Percentiles rank a stretch among this genome's conserved stretches.
These are phyloP conservation scores for Sinocyclocheilus grahami DNA, from an alignment of 2,113 vertebrate species.

Conservation along the genomic window DNA sequence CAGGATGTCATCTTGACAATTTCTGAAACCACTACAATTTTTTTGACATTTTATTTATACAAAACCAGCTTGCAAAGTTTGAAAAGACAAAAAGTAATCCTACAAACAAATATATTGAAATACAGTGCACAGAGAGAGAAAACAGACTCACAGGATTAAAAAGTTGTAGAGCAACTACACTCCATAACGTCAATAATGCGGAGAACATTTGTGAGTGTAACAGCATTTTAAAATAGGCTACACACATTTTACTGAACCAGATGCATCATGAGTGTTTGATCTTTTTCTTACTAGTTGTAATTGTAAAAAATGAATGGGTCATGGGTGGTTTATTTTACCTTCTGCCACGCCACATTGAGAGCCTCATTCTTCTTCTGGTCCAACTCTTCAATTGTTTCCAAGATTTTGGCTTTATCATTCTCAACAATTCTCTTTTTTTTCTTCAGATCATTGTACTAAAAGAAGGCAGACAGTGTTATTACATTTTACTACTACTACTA, in stretches of 20 bases:
- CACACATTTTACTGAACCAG: slow-evolving; percentile 11
- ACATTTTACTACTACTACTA: neutral
- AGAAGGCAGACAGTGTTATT: slow-evolving; percentile 36
- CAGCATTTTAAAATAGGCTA: neutral
- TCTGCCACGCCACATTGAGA: slow-evolving; percentile 90
- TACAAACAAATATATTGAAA: neutral
- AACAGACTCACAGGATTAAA: neutral
- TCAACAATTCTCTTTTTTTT: slow-evolving; percentile 94
- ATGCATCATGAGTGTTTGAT: neutral
- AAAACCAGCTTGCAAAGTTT: neutral
- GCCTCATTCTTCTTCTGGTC: slow-evolving; percentile 92
- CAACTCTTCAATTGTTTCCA: slow-evolving; percentile 88
- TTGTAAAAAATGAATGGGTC: neutral
- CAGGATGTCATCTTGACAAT: neutral
- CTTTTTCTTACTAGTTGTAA: neutral
- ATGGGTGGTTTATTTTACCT: slow-evolving; percentile 73
- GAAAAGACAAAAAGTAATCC: neutral
- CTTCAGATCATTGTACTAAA: slow-evolving; percentile 92
- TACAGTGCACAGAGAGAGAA: neutral
- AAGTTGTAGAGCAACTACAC: neutral
- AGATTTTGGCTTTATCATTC: slow-evolving; percentile 91
- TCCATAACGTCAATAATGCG: neutral
- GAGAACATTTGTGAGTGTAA: neutral
- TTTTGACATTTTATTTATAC: neutral
- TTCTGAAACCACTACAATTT: neutral